Evolutionary conservation across 1,140 invertebrate species (phyloP), one percentile per base, ranked within the genome.

Genomic region (Acarapis woodi): DNA sequence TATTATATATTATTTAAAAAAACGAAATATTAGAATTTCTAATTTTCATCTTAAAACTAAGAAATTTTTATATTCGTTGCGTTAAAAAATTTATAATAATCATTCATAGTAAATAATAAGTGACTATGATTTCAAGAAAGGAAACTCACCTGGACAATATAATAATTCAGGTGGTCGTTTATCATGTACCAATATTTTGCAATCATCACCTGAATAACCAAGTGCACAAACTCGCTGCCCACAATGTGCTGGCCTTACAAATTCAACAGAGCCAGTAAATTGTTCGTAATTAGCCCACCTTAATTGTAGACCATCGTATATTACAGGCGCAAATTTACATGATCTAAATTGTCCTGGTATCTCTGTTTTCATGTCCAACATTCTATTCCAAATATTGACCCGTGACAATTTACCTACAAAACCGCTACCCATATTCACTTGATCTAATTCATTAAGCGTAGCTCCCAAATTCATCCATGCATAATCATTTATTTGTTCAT

Each of bases 401-500:
- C 88, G 82, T 19, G 79, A 88, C 12, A 96, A 52, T 48, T 79
- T 74, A 14, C 88, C 88, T 60, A 83, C 75, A 68, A 96, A 96
- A 8, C 82, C 80, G 14, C 68, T 61, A 54, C 79, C 73, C 0
- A 71, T 70, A 47, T 75, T 76, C 1, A 71, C 65, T 47, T 71
- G 73, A 5, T 66, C 57, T 49, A 68, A 64, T 35, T 67, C 63
- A 36, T 65, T 63, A 14, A 54, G 48, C 22, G 78, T 77, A 51
- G 82, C 77, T 25, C 87, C 87, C 26, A 94, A 57, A 6, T 78
- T 78, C 16, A 83, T 66, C 80, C 82, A 94, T 12, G 73, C 71
- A 59, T 76, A 83, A 48, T 44, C 48, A 61, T 60, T 36, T 34
- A 46, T 38, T 33, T 38, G 37, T 16, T 18, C 16, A 35, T 32